Evolutionary conservation across 37 sponge, comb jelly and placozoan genomes (phyloP), one percentile per base, ranked within the genome.

Genomic region (Diacarnus erythraeanus): DNA sequence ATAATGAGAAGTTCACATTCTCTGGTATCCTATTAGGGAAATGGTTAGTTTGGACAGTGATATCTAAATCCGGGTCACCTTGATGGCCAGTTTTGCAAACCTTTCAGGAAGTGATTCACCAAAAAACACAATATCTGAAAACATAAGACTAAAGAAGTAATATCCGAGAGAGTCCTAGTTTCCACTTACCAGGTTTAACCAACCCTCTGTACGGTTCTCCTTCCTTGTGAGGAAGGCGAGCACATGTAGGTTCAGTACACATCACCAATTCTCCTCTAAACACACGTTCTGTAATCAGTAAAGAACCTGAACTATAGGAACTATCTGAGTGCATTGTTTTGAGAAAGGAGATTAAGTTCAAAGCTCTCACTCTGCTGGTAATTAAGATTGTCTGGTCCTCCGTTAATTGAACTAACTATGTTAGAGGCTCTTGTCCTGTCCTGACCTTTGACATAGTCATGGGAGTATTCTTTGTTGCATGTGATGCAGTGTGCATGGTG

Each of bases 111-210:
- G 86, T 10, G 79, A 68, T 58, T 97, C 97, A 0, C 97, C 97
- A 85, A 96, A 96, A 77, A 96, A 96, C 54, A 96, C 94, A 36
- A 96, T 93, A 56, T 96, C 94, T 96, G 59, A 21, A 60, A 17
- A 60, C 9, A 21, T 60, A 60, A 25, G 23, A 60, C 6, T 60
- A 20, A 21, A 25, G 6, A 26, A 60, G 22, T 26, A 21, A 60
- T 5, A 5, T 25, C 4, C 61, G 22, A 60, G 56, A 54, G 17
- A 20, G 17, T 54, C 56, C 56, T 54, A 17, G 56, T 54, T 59
- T 10, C 9, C 26, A 31, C 81, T 37, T 51, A 86, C 94, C 94
- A 71, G 94, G 94, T 72, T 94, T 94, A 42, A 94, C 84, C 22
- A 89, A n/a, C n/a, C 87, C 90, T 3, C 41, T 4, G 58, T 78